Base-by-base conservation (phyloP, 2,888 invertebrate species). In the Quadroppia sp. region DNA sequence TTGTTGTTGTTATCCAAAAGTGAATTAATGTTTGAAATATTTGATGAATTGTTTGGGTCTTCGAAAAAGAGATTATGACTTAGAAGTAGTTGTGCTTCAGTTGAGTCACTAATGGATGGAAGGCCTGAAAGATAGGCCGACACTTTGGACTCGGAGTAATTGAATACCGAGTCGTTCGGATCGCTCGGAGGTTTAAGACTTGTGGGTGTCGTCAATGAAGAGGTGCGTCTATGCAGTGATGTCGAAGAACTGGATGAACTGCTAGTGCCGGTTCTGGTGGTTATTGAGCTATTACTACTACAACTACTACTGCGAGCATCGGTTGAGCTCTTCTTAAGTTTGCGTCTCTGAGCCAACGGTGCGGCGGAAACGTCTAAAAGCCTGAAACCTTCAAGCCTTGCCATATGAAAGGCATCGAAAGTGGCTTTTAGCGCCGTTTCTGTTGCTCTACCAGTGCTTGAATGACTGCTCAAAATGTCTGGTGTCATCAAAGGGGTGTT, bases 301-400 rank as follows among this genome's bases (percentile, higher is more conserved):
- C 82, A 81, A 9, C 83, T 82, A 71, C 82, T 83, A 23, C 82
- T 83, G 25, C 83, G 79, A n/a, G 81, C 81, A 78, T 83, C 83
- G 67, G 81, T 81, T 1, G 85, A 84, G 71, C 85, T 84, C 79
- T 87, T 88, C 77, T 83, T 83, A 80, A 86, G 83, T 79, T 87
- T 85, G 4, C 90, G 84, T 36, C 89, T 83, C 80, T 89, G 88
- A 15, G 89, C 89, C 73, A 90, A 82, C 77, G 88, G 88, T 0
- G 90, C 89, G 73, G 87, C 87, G 40, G 86, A 85, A 0, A 90
- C 90, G 78, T 89, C 89, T 81, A 89, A 84, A 74, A 90, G 83
- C 61, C 89, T 84, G 81, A 90, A 90, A n/a, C 90, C 89, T 80
- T 89, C 88, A 23, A 86, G 83, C 71, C 88, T 87, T 0, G 89